phyloP scores from a whole-genome alignment of 2,888 invertebrate species.

The Patella caerulea region DNA sequence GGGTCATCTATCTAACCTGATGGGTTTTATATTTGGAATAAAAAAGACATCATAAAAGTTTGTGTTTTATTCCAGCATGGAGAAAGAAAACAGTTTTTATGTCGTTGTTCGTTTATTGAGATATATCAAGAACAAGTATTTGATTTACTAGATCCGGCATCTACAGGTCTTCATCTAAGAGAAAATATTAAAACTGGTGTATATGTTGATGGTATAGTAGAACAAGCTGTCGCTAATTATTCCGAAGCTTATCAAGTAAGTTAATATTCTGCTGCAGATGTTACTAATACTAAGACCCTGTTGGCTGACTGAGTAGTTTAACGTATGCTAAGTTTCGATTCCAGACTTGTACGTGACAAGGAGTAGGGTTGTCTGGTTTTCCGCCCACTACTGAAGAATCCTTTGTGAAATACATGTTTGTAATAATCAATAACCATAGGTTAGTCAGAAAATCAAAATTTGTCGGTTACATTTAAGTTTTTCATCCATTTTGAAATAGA shows the following conservation, averaged over 20 bases:
- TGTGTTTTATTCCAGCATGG: constrained; percentile 56
- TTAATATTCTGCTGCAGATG: background rate
- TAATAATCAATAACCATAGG: too few relatives aligned
- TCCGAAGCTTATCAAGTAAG: constrained; percentile 66
- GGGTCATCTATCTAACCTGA: too few relatives aligned
- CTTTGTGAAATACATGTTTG: too few relatives aligned
- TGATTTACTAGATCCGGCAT: constrained; percentile 68
- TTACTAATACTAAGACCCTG: background rate
- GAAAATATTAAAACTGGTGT: constrained; percentile 68
- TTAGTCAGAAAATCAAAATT: too few relatives aligned
- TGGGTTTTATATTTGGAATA: constrained; percentile 55
- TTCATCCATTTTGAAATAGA: too few relatives aligned
- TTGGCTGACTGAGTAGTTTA: background rate
- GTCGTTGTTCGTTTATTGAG: constrained; percentile 71
- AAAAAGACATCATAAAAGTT: constrained; percentile 62
- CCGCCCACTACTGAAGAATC: too few relatives aligned
- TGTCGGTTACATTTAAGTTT: too few relatives aligned
- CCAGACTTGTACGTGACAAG: too few relatives aligned
- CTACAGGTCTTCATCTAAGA: constrained; percentile 59
- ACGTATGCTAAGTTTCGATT: background rate
- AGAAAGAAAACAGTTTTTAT: constrained; percentile 64
- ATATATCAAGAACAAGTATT: constrained; percentile 72
- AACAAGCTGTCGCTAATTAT: constrained; percentile 60
- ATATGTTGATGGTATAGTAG: constrained; percentile 65
- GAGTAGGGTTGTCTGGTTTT: too few relatives aligned